These are phyloP conservation scores for Coryphaenoides rupestris DNA, from an alignment of 2,113 vertebrate genomes.

Conservation along the genomic window DNA sequence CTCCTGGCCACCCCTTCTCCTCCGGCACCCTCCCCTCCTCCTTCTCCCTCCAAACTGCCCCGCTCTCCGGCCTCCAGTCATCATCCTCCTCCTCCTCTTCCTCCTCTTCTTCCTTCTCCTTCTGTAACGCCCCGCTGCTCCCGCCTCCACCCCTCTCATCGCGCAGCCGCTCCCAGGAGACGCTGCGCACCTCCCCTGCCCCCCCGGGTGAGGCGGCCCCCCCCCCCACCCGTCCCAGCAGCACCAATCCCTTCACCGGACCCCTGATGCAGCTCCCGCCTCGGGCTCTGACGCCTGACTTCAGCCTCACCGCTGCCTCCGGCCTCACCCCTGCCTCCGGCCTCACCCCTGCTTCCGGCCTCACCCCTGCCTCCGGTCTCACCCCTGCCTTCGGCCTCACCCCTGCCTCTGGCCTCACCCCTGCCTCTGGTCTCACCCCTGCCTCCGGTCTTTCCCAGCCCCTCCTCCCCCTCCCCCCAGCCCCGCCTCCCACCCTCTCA, in stretches of 20 bases:
- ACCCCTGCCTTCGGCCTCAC: constrained; percentile 30
- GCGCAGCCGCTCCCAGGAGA: constrained; percentile 78
- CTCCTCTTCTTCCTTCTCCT: constrained; percentile 31
- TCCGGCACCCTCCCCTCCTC: constrained; percentile 62
- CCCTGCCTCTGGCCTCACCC: constrained; percentile 37
- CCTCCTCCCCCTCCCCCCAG: constrained; percentile 48
- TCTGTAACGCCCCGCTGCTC: constrained; percentile 58
- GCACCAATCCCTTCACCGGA: constrained; percentile 82
- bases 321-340: constrained; percentile 43
- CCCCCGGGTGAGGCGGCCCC: constrained; percentile 61
- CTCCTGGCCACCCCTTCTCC: constrained; percentile 49
- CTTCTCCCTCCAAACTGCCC: constrained; percentile 53
- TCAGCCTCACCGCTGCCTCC: constrained; percentile 51
- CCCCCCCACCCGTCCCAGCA: constrained; percentile 59
- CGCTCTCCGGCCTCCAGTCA: constrained; percentile 31
- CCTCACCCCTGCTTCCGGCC: no score
- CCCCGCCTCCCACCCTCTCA: not conserved
- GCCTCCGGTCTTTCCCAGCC: constrained; percentile 43
- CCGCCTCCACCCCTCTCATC: constrained; percentile 73
- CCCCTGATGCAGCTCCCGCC: constrained; percentile 46
- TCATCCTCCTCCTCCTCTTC: constrained; percentile 52
- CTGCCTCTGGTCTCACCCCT: no score
- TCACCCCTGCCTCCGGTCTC: not conserved
- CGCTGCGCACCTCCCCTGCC: constrained; percentile 70
- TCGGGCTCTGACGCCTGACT: constrained; percentile 57